phyloP scores from a whole-genome alignment of 2,888 invertebrate species.

The Volucella zonaria region DNA sequence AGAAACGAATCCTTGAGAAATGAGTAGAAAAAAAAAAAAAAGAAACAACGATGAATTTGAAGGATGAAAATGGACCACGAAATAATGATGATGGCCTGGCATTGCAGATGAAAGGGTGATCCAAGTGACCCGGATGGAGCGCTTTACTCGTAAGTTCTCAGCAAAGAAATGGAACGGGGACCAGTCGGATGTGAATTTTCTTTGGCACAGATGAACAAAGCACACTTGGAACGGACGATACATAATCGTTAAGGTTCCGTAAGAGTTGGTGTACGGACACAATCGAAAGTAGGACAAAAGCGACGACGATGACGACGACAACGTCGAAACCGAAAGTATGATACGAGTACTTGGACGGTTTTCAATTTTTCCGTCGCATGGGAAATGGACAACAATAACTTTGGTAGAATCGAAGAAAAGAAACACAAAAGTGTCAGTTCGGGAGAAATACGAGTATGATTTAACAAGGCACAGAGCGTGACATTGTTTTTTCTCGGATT shows the following conservation, averaged over 20 bases:
- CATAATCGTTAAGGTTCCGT: conserved; percentile 44
- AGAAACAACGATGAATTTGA: too few species aligned
- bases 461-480: conserved; percentile 42
- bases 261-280: conserved; percentile 41
- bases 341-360: conserved; percentile 68
- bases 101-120: conserved; percentile 18
- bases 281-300: background rate
- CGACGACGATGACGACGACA: too few species aligned
- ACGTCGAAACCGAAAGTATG: conserved; percentile 63
- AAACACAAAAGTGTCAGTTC: conserved; percentile 41
- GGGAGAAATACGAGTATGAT: conserved; percentile 55
- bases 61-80: background rate
- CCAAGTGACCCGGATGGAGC: conserved; percentile 6
- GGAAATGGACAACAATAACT: conserved; percentile 9
- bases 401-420: background rate
- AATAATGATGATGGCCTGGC: conserved; percentile 4
- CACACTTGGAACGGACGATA: conserved; percentile 61
- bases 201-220: conserved; percentile 55
- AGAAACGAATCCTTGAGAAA: background rate
- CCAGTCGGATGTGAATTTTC: conserved; percentile 38
- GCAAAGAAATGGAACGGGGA: conserved; percentile 59
- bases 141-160: conserved; percentile 48
- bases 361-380: conserved; percentile 52
- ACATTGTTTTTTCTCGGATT: conserved; percentile 27
- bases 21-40: too few species aligned